Base-by-base conservation (phyloP, 2,797 vertebrate genomes). In the Crenichthys baileyi region DNA sequence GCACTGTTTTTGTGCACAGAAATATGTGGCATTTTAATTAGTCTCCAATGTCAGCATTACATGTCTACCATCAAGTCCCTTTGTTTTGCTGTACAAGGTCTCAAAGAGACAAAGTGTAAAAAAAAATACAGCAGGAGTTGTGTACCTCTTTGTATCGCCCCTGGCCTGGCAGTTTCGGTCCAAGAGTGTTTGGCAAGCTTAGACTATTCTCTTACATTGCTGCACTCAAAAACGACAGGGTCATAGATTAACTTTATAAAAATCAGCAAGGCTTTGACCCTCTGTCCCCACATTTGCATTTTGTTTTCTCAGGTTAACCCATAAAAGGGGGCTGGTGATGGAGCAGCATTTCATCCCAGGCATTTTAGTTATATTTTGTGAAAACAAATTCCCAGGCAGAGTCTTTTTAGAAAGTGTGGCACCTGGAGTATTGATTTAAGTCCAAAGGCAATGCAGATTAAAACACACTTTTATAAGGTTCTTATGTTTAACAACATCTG, bases 11-110 rank as follows among this genome's bases (percentile, higher is more conserved):
- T 70, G 20, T 53, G 76, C 13, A 1, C 44, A 44, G 63, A 63
- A 68, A 15, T 46, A 65, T 53, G 60, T 61, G 58, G 8, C 50
- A 76, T 53, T 76, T 39, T 36, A 68, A 44, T 48, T 75, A 20
- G 39, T 48, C 41, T 26, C 16, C 48, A 20, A 20, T 61, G 56
- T n/a, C 44, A 75, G 46, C 26, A 58, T n/a, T 58, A 31, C 73
- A 39, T 39, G 44, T 46, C 44, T 63, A 48, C 73, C 26, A 36
- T 75, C n/a, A 75, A 36, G 26, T 26, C 26, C 26, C 29, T 73
- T 41, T 50, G 73, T 31, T 36, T 6, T 24, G 73, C n/a, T 61
- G 15, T 24, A 56, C 51, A 60, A 60, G 31, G 9, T 29, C 18
- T 60, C n/a, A 13, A 56, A 56, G 29, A 31, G n/a, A 73, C 22